Conservation (phyloP, 2,113 vertebrate genomes). For the Pontoporia blainvillei region DNA sequence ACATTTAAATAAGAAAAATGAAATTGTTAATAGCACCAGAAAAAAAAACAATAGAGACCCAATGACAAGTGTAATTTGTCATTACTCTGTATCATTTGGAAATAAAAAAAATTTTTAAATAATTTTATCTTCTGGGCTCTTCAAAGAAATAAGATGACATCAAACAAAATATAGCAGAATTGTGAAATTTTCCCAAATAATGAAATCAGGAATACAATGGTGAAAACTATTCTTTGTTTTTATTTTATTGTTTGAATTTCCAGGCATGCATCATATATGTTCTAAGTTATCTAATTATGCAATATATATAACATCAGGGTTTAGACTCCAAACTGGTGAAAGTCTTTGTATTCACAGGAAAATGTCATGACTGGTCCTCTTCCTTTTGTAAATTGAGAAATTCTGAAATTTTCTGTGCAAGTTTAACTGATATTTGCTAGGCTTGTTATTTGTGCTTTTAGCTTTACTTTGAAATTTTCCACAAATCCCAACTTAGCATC, state of each 20-base stretch:
- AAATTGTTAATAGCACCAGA: neutral
- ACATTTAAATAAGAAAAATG: neutral
- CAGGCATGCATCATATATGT: neutral
- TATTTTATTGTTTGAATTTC: neutral
- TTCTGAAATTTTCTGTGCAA: neutral
- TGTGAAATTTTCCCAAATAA: neutral
- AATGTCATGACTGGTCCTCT: neutral
- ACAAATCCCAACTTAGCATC: conserved; percentile 4
- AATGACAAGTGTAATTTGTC: neutral
- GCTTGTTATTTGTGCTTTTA: neutral
- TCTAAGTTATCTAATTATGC: neutral
- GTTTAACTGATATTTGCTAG: neutral
- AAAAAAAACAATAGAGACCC: neutral
- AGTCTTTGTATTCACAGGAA: neutral
- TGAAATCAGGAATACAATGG: neutral
- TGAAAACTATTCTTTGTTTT: neutral
- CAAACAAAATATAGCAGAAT: neutral
- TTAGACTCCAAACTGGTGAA: neutral
- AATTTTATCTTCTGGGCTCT: neutral
- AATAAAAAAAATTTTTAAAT: neutral
- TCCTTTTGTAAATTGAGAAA: neutral
- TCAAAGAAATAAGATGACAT: neutral
- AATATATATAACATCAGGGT: neutral
- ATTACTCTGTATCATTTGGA: neutral
- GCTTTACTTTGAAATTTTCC: neutral